Base-by-base conservation (phyloP, 2,888 invertebrate species). In the Oscheius sp. region DNA sequence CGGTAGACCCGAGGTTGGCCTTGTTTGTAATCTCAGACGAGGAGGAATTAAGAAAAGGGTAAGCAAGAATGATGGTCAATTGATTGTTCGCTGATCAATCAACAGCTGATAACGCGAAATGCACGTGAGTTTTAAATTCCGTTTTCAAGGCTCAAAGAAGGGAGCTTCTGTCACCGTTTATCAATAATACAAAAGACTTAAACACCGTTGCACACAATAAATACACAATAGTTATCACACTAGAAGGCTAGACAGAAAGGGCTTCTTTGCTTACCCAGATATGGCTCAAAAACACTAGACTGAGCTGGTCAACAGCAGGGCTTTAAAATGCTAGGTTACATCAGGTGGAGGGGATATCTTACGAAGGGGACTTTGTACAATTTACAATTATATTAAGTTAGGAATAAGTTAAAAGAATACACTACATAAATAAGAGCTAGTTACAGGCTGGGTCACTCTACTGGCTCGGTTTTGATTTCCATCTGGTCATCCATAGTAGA, bases 71-170 rank as follows among this genome's bases (percentile, higher is more conserved):
- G 50, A 32, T 2, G 11, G 51, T 47, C 51, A 29, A 65, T 33
- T n/a, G 50, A 65, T 21, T 5, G 13, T 21, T 13, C 29, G 48
- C 7, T 10, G 32, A 33, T 48, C 68, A 68, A 68, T 68, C 68
- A 68, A 68, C 68, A 68, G 68, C 68, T 68, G 68, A 68, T 68
- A 68, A 68, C 29, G 66, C 4, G 29, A 48, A 63, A 29, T 3
- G 48, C 48, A 21, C 63, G 50, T 47, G 50, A 47, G 5, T 63
- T 63, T 48, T 42, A 48, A 48, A 63, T 35, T 33, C n/a, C 60
- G 4, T 53, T 53, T 13, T 13, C 7, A 50, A 53, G 53, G 53
- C 21, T 21, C 21, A 21, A 42, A 42, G 4, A 42, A 42, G 3
- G 3, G 42, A 21, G 21, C 21, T 21, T 21, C 21, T 21, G 21